phyloP scores from a whole-genome alignment of 2,113 vertebrate species.

The Sclerurus mexicanus region DNA sequence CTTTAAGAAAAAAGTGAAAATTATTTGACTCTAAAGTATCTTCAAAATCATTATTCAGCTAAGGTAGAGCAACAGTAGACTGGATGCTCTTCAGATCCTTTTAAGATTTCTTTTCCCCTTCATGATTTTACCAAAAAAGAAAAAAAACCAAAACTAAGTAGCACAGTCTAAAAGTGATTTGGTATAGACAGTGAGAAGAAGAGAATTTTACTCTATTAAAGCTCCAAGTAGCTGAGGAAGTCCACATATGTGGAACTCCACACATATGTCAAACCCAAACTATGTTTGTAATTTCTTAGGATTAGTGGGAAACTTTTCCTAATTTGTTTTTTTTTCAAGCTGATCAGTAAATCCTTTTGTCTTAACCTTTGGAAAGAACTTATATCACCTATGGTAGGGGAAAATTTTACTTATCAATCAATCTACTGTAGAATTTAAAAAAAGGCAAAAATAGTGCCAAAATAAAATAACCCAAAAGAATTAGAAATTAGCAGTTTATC shows the following conservation, averaged over 20 bases:
- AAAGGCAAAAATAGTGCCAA: not conserved
- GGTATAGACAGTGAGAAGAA: not conserved
- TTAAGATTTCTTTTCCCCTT: not conserved
- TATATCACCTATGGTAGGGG: accelerated
- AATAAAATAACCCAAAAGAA: not conserved
- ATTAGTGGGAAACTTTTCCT: not conserved
- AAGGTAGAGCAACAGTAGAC: not conserved
- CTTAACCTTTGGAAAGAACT: not conserved
- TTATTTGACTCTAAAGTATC: not conserved
- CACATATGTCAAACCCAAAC: not conserved
- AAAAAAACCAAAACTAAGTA: too few relatives aligned
- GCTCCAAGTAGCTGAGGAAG: not conserved
- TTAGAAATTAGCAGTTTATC: not conserved
- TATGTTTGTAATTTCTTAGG: not conserved
- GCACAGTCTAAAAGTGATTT: not conserved
- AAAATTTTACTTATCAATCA: not conserved
- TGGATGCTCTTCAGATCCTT: not conserved
- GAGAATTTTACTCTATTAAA: not conserved
- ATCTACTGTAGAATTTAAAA: not conserved
- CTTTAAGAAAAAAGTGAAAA: not conserved
- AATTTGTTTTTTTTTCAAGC: not conserved
- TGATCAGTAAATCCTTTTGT: not conserved
- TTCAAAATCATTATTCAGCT: not conserved
- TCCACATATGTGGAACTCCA: accelerated
- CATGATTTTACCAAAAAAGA: not conserved